A percentile compares a stretch with the other conserved stretches of the same genome.
Conservation (phyloP, 2,797 vertebrate species). For the Poecile montanus region DNA sequence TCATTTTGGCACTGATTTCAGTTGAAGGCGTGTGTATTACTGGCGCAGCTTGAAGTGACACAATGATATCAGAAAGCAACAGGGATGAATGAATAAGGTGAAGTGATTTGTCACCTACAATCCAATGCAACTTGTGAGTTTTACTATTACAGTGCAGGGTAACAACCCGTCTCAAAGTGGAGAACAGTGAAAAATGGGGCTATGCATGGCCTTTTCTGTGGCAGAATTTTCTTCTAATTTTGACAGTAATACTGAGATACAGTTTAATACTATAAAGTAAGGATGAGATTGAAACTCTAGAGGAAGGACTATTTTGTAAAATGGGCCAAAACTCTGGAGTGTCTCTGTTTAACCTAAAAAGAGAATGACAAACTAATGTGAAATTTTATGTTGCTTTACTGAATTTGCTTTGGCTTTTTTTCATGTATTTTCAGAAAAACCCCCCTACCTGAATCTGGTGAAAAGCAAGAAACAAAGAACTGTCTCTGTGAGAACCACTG, state of each 20-base stretch:
- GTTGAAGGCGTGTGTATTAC: slow-evolving; percentile 44
- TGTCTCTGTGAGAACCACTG: background rate
- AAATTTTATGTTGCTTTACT: background rate
- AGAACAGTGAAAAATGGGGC: slow-evolving; percentile 19
- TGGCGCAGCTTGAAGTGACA: slow-evolving; percentile 59
- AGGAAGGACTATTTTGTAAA: background rate
- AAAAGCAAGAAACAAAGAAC: background rate
- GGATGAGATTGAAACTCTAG: background rate
- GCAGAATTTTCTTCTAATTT: slow-evolving; percentile 17
- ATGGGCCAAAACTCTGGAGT: background rate
- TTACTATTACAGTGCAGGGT: background rate
- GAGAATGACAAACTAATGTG: background rate
- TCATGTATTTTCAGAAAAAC: background rate
- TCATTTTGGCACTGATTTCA: slow-evolving; percentile 67
- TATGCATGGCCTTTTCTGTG: background rate
- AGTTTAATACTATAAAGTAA: background rate
- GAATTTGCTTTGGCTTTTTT: background rate
- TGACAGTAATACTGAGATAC: background rate
- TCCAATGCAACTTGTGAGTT: slow-evolving; percentile 45
- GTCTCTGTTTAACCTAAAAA: background rate
- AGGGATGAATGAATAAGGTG: slow-evolving; percentile 60
- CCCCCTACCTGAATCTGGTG: background rate
- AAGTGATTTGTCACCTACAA: slow-evolving; percentile 55
- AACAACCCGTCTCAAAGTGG: background rate
- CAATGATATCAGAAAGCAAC: slow-evolving; percentile 59